phyloP scores from a whole-genome alignment of 2,888 invertebrate genomes.

The Scrobipalpa costella region DNA sequence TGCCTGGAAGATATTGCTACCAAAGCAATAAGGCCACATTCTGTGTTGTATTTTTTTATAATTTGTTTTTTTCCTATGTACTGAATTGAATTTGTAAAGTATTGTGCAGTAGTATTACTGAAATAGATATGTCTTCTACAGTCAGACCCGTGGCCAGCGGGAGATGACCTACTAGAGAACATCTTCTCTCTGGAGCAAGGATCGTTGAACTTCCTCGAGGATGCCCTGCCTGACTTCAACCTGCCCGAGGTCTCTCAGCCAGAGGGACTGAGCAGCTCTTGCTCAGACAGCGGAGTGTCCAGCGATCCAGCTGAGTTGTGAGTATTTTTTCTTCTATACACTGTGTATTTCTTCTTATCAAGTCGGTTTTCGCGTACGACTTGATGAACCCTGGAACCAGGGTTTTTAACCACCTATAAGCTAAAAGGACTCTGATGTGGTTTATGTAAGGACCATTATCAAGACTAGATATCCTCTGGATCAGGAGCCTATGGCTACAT shows the following conservation, averaged over 20 bases:
- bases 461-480: too few species aligned
- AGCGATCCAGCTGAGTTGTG: conserved; percentile 82
- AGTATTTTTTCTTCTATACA: too few species aligned
- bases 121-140: conserved; percentile 44
- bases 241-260: conserved; percentile 61
- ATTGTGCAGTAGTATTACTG: not conserved
- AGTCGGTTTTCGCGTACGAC: too few species aligned
- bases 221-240: conserved; percentile 72
- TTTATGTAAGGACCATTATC: too few species aligned
- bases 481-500: too few species aligned
- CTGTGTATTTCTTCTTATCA: too few species aligned
- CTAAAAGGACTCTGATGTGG: too few species aligned
- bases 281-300: conserved; percentile 87
- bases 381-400: not conserved
- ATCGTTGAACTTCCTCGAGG: conserved; percentile 81
- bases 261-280: conserved; percentile 68
- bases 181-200: conserved; percentile 84
- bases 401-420: too few species aligned
- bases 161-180: conserved; percentile 84
- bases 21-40: too few species aligned
- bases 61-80: too few species aligned
- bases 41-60: too few species aligned
- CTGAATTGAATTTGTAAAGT: not conserved
- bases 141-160: conserved; percentile 75
- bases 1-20: too few species aligned